Evolutionary conservation across 2,113 vertebrate genomes (phyloP).

Genomic region (Scopus umbretta): DNA sequence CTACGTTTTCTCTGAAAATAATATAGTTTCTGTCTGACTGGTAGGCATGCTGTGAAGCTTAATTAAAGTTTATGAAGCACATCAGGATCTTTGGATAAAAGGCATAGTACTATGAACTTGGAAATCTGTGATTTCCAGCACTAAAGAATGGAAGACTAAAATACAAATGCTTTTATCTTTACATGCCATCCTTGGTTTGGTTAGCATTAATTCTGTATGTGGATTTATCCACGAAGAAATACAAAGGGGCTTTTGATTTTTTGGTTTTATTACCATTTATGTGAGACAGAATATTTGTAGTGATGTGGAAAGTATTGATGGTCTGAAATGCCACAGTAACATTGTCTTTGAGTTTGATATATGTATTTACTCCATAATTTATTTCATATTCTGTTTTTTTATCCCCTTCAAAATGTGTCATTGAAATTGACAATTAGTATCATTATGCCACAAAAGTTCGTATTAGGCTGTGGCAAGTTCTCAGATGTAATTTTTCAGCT

Average conservation of each 20-base stretch:
- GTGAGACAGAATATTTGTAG: background rate
- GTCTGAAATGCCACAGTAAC: background rate
- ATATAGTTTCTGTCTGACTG: slow-evolving; percentile 20
- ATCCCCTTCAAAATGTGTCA: background rate
- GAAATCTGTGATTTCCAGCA: background rate
- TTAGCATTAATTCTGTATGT: background rate
- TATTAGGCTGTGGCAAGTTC: background rate
- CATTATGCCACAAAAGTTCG: background rate
- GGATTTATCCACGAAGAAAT: background rate
- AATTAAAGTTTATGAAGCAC: slow-evolving; percentile 43
- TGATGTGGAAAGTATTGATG: background rate
- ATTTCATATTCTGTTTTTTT: background rate
- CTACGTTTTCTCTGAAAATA: background rate
- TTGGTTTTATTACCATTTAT: background rate
- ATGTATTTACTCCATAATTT: background rate
- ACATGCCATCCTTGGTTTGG: background rate
- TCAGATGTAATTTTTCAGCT: background rate
- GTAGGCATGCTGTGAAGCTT: slow-evolving; percentile 9
- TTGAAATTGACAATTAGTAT: background rate
- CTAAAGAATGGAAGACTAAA: background rate
- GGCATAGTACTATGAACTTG: background rate
- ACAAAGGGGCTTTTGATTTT: background rate
- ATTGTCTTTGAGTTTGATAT: background rate
- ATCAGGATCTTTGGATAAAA: slow-evolving; percentile 19
- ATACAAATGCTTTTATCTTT: background rate